Percentiles rank a stretch among this genome's conserved stretches.
These are phyloP conservation scores for Mactromeris polynyma DNA, from an alignment of 2,888 invertebrate genomes.

Conservation along the genomic window DNA sequence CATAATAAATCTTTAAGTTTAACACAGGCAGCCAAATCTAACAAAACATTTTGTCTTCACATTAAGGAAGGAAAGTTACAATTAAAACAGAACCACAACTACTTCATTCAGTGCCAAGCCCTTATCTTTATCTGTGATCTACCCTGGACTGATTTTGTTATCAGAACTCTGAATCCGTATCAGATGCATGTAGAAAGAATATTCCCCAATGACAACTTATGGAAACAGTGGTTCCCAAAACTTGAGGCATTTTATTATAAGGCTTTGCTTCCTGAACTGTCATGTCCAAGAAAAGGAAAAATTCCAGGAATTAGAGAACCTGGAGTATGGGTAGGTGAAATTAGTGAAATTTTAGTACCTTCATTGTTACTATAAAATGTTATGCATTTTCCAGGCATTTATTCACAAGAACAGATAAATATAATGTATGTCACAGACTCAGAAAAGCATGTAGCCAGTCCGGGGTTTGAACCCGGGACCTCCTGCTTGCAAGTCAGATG, in stretches of 20 bases:
- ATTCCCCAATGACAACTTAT: not conserved
- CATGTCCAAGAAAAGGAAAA: not conserved
- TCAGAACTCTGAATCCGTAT: not conserved
- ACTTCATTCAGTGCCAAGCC: not conserved
- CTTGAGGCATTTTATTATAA: not conserved
- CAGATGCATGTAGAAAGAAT: not conserved
- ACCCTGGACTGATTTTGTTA: not conserved
- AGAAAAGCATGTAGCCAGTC: no score
- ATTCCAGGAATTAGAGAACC: constrained; percentile 20
- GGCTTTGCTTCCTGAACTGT: not conserved
- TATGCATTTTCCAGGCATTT: no score
- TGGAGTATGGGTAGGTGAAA: constrained; percentile 16
- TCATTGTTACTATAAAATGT: no score
- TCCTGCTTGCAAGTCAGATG: no score
- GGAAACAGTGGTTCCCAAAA: not conserved
- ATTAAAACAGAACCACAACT: not conserved
- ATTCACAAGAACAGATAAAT: no score
- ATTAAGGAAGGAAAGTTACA: not conserved
- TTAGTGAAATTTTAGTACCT: no score
- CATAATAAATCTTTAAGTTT: no score
- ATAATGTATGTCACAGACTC: no score
- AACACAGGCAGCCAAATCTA: not conserved
- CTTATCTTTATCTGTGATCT: not conserved
- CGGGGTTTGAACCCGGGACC: no score
- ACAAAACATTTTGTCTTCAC: not conserved